A percentile compares a stretch with the other conserved stretches of the same genome.
Conservation (phyloP, 2,113 vertebrate genomes). For the Alouatta palliata region DNA sequence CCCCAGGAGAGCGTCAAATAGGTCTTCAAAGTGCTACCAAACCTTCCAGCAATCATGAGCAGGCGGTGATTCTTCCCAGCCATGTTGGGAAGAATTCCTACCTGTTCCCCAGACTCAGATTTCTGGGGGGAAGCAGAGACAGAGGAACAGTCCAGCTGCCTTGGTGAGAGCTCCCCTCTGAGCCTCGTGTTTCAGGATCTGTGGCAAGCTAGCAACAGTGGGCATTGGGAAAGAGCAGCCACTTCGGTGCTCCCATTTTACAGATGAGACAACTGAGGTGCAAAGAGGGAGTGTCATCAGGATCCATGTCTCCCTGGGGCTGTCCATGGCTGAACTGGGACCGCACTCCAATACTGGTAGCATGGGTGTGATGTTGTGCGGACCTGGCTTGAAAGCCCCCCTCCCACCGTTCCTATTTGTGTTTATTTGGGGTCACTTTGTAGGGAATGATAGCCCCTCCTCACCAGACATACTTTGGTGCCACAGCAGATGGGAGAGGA, state of each 20-base stretch:
- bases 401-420: neutral
- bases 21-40: neutral
- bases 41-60: neutral
- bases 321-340: neutral
- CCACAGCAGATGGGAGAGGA: neutral
- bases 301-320: neutral
- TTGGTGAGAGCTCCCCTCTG: neutral
- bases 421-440: neutral
- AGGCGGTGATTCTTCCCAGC: neutral
- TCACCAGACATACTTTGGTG: neutral
- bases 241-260: fast-evolving
- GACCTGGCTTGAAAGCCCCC: neutral
- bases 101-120: neutral
- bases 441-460: neutral
- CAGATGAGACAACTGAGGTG: neutral
- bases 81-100: too few relatives aligned
- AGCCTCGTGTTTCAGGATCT: fast-evolving
- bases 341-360: fast-evolving
- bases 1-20: neutral
- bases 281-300: neutral
- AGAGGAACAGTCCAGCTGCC: fast-evolving
- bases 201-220: fast-evolving
- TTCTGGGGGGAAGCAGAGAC: neutral
- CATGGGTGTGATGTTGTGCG: neutral
- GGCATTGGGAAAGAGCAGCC: neutral